These are phyloP conservation scores for Odontamblyopus rebecca DNA, from an alignment of 2,797 vertebrate species.

Conservation along the genomic window DNA sequence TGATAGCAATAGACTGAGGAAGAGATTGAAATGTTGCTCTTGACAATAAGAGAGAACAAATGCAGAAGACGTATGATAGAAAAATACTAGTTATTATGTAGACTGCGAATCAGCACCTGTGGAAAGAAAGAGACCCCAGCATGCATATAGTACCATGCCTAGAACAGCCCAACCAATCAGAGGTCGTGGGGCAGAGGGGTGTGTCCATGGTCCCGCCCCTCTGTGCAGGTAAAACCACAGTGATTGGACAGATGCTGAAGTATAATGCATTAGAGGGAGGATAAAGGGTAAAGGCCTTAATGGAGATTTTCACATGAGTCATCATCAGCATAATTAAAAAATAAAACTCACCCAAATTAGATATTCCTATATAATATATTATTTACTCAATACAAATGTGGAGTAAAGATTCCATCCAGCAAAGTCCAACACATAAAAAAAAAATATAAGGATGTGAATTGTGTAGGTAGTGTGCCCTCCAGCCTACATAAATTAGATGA, in stretches of 20 bases:
- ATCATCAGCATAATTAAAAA: conserved; percentile 18
- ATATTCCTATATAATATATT: background rate
- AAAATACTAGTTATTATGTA: conserved; percentile 46
- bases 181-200: conserved; percentile 36
- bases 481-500: background rate
- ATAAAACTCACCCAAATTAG: background rate
- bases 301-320: conserved; percentile 79
- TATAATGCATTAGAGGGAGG: conserved; percentile 70
- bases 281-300: conserved; percentile 44
- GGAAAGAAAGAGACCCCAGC: conserved; percentile 69
- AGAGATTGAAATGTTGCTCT: conserved; percentile 27
- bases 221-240: conserved; percentile 67
- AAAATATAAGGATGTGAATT: background rate
- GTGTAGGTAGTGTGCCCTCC: background rate
- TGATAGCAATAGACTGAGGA: conserved; percentile 15
- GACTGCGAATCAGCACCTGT: conserved; percentile 55
- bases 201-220: conserved; percentile 56
- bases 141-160: conserved; percentile 33
- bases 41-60: background rate
- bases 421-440: background rate
- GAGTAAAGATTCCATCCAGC: background rate
- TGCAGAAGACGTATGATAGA: conserved; percentile 24
- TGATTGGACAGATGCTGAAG: conserved; percentile 67
- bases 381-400: background rate
- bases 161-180: conserved; percentile 32